Evolutionary conservation across 2,888 invertebrate genomes (phyloP).

Genomic region (Dryobotodes eremita): DNA sequence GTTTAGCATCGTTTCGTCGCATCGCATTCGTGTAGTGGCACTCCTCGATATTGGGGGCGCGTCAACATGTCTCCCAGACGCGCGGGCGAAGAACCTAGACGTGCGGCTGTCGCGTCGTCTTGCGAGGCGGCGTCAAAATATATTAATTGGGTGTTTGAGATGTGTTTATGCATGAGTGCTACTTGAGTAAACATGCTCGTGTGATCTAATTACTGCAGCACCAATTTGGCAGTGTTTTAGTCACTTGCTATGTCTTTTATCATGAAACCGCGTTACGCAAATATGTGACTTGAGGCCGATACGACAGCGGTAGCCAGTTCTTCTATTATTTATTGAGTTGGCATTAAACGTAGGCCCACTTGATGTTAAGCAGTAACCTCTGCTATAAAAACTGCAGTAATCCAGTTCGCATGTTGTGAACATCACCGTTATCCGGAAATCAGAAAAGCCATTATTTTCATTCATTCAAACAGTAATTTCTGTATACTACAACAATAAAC

Average conservation of each 20-base stretch:
- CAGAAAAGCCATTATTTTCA: not conserved
- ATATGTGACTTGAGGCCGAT: too few relatives aligned
- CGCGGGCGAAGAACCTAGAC: not conserved
- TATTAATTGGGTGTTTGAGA: constrained; percentile 45
- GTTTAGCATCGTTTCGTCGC: constrained; percentile 42
- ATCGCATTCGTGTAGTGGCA: constrained; percentile 34
- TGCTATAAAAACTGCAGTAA: not conserved
- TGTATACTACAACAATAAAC: not conserved
- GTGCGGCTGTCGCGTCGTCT: constrained; percentile 8
- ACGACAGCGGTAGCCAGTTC: not conserved
- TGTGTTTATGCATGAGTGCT: constrained; percentile 14
- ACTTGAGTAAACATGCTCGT: not conserved
- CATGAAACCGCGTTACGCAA: not conserved
- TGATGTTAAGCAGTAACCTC: not conserved
- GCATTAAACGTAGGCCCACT: not conserved
- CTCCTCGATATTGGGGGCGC: constrained; percentile 38
- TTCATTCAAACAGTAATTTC: not conserved
- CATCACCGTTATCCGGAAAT: not conserved
- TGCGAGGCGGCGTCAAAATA: constrained; percentile 6
- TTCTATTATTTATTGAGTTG: not conserved
- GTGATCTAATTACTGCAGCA: not conserved
- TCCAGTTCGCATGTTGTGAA: not conserved
- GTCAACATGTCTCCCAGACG: constrained; percentile 22
- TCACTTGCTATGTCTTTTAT: not conserved
- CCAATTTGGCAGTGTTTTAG: not conserved